Base-by-base conservation (phyloP, 2,113 vertebrate genomes). In the Empidonax traillii region DNA sequence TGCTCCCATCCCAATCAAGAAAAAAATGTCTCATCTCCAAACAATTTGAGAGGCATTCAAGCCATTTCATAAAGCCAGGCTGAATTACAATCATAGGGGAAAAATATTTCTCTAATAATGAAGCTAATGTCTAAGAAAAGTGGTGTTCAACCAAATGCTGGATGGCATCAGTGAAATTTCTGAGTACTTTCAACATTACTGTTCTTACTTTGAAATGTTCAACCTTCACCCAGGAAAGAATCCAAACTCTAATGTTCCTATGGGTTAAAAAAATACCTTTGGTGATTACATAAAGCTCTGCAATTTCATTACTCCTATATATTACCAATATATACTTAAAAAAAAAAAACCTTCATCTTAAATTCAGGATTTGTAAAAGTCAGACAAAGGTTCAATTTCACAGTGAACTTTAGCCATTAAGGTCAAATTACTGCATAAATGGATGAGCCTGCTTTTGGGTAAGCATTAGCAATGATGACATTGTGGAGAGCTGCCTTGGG, bases 401-500 rank as follows among this genome's bases (percentile, higher is more conserved):
- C 46, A 39, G 46, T 44, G 90, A 94, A 80, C 94, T 92, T 94
- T n/a, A 82, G 94, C 68, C 85, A 94, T 17, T 28, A 73, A 89
- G 62, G 65, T 91, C 66, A 76, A 89, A 80, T 93, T 93, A 79
- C 90, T 65, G 81, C 82, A 85, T 28, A 85, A 87, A 79, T 19
- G 85, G 71, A 82, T 23, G 46, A 87, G 75, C 8, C 33, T 3
- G 12, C 5, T 93, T 92, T 77, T 65, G 69, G 4, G 0, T 28
- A 46, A 80, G 58, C 62, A 52, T 51, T 35, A 51, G 74, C 52
- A 72, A 75, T 35, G 5, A 1, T 9, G 2, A 89, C 9, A 6
- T 39, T 31, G 61, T 17, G 7, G 39, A 39, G 77, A 78, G 67
- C 78, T 80, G 94, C 59, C 86, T 58, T 4, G 13, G 68, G 84